Conservation (phyloP, 2,797 vertebrate genomes). For the Discoglossus pictus region DNA sequence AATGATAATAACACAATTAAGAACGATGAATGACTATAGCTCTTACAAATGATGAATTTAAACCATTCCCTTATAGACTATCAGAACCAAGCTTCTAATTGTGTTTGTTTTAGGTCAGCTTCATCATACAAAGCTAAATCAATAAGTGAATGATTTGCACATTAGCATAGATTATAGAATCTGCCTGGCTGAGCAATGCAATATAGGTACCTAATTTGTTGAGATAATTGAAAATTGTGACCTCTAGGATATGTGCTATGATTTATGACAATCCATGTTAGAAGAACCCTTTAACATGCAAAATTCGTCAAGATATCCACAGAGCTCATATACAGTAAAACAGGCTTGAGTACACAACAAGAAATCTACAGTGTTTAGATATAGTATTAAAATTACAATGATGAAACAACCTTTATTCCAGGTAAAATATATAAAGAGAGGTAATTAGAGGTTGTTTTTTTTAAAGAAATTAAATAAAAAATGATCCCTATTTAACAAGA, state of each 20-base stretch:
- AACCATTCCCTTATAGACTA: constrained; percentile 7
- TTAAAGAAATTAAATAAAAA: too few species aligned
- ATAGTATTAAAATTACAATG: too few species aligned
- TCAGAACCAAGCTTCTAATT: constrained; percentile 27
- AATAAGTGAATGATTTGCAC: constrained; percentile 46
- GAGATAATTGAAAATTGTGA: constrained; percentile 37
- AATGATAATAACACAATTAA: constrained; percentile 28
- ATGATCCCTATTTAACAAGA: too few species aligned
- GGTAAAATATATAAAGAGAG: too few species aligned
- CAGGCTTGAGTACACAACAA: too few species aligned
- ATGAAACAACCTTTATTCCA: too few species aligned
- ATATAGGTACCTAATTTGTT: constrained; percentile 28
- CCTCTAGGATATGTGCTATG: constrained; percentile 18
- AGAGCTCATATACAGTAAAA: too few species aligned
- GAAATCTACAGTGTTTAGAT: too few species aligned
- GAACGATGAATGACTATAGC: constrained; percentile 10
- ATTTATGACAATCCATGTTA: constrained; percentile 5
- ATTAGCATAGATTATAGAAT: constrained; percentile 42
- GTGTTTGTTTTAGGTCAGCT: constrained; percentile 34
- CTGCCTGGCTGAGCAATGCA: constrained; percentile 33
- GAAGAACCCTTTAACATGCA: too few species aligned
- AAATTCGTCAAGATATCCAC: too few species aligned
- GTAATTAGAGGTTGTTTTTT: too few species aligned
- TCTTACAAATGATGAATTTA: constrained; percentile 8
- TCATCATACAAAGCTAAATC: constrained; percentile 41